Conservation (phyloP, 2,113 vertebrate species). For the Crotophaga sulcirostris region DNA sequence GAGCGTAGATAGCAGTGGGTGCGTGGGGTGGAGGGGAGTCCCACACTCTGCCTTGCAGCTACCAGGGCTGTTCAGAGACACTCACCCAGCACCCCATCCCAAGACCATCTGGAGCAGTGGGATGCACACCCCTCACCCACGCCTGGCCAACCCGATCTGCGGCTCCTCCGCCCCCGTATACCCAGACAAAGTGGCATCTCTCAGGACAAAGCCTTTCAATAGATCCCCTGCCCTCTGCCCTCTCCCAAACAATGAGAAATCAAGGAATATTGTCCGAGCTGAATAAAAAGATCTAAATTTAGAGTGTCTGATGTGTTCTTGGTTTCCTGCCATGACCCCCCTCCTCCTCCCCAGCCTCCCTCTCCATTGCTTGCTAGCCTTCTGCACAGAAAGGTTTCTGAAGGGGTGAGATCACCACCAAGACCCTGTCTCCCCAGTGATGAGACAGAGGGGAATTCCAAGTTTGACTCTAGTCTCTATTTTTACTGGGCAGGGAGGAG, state of each 20-base stretch:
- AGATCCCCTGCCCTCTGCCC: conserved; percentile 77
- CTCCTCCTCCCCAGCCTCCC: conserved; percentile 48
- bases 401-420: conserved; percentile 75
- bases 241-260: conserved; percentile 78
- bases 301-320: conserved; percentile 77
- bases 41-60: not conserved
- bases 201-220: conserved; percentile 71
- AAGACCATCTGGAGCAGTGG: not conserved
- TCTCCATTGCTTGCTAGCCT: conserved; percentile 18
- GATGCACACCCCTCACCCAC: not conserved
- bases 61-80: not conserved
- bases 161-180: not conserved
- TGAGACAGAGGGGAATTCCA: conserved; percentile 77
- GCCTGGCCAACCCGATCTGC: not conserved
- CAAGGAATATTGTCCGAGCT: conserved; percentile 78
- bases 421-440: conserved; percentile 62
- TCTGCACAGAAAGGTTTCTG: conserved; percentile 53
- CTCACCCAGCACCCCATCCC: not conserved
- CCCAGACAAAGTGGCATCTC: conserved; percentile 79
- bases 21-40: not conserved
- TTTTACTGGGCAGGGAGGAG: not conserved
- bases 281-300: conserved; percentile 82
- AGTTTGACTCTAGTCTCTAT: conserved; percentile 20
- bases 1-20: fast-evolving
- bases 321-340: conserved; percentile 77